Evolutionary conservation across 2,888 invertebrate genomes (phyloP).

Genomic region (Coremacera marginata): DNA sequence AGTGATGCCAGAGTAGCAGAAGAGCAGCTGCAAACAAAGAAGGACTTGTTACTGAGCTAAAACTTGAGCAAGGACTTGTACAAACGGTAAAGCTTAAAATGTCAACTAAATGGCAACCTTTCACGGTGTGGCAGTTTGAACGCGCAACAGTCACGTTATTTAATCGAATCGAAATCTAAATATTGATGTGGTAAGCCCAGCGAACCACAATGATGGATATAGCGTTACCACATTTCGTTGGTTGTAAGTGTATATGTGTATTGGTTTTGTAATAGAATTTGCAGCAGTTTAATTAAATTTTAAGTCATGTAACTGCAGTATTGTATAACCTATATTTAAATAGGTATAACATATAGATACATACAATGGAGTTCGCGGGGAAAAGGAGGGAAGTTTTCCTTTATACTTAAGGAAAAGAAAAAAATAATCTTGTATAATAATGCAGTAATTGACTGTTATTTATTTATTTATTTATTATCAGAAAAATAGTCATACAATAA

Average conservation of each 20-base stretch:
- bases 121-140: neutral
- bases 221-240: neutral
- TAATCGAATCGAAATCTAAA: slow-evolving; percentile 27
- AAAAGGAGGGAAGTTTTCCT: too few relatives aligned
- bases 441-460: too few relatives aligned
- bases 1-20: neutral
- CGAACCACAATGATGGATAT: neutral
- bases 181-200: slow-evolving; percentile 1
- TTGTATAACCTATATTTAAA: too few relatives aligned
- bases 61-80: too few relatives aligned
- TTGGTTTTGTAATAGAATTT: neutral
- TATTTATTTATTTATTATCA: too few relatives aligned
- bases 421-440: too few relatives aligned
- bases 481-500: too few relatives aligned
- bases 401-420: too few relatives aligned
- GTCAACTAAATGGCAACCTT: slow-evolving; percentile 3
- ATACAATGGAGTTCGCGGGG: too few relatives aligned
- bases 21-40: too few relatives aligned
- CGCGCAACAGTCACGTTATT: slow-evolving; percentile 25
- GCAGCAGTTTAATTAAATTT: neutral
- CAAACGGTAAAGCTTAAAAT: neutral
- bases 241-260: neutral
- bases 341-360: neutral
- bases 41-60: too few relatives aligned
- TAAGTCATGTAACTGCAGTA: too few relatives aligned